Evolutionary conservation across 2,797 vertebrate species (phyloP), one percentile per base, ranked within the genome.

Genomic region (Chiloscyllium punctatum): DNA sequence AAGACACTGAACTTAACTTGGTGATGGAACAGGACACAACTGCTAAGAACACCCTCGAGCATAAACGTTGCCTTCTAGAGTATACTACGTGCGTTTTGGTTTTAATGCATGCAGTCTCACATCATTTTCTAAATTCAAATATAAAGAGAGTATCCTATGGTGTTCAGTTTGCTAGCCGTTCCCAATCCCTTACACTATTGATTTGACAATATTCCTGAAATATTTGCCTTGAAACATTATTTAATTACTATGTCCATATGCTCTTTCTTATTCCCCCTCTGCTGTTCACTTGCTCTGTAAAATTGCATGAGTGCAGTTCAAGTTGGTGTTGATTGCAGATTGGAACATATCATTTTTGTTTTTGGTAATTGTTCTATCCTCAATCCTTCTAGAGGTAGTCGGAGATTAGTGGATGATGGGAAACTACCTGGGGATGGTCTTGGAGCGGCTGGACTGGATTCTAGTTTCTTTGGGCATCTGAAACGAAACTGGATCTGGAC

Each of bases 401-500:
- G 96, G 11, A 98, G 98, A 25, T 97, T 98, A 13, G 96, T 98
- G 0, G 99, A 99, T 37, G 98, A 98, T 66, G 98, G 98, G 0
- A 96, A 97, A 0, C 97, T 98, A 95, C 99, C 99, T 0, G 99
- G 99, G 71, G 99, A 99, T 0, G 97, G 98, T 4, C 96, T 98
- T 96, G 99, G 99, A 88, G 99, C 99, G 0, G 99, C 97, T 0
- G 99, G 99, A 3, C 97, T 99, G 51, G 98, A 99, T 97, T 99
- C 98, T 13, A 98, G 98, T 74, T 99, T 99, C 96, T 99, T 98
- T 9, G 97, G 97, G 69, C 99, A 99, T 96, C 97, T 99, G 4
- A 99, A 99, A 96, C 98, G 99, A 48, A 99, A 99, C 95, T 99
- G 99, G 99, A 97, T 99, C 96, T 99, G 99, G 99, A 99, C 99